These are phyloP conservation scores for Ornithorhynchus anatinus DNA, from an alignment of 2,113 vertebrate genomes.

Conservation along the genomic window DNA sequence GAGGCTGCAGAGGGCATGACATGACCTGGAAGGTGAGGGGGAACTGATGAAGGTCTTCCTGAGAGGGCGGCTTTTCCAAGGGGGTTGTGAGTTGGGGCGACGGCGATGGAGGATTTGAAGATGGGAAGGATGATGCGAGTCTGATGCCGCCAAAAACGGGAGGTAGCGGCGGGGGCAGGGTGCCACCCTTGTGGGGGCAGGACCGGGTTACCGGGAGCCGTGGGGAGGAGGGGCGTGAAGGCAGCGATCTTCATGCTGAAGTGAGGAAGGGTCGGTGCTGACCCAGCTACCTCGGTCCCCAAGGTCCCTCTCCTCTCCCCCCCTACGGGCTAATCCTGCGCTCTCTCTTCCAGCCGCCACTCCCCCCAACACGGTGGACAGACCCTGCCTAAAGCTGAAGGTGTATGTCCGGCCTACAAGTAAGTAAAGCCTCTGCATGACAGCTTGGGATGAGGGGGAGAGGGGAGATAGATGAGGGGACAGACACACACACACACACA, in stretches of 20 bases:
- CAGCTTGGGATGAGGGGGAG: neutral
- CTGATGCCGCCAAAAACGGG: no score
- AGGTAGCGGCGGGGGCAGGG: neutral
- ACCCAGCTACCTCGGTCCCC: neutral
- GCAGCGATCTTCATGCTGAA: no score
- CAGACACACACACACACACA: no score
- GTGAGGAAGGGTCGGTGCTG: no score
- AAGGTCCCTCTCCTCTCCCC: neutral
- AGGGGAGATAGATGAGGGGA: neutral
- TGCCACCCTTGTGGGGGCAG: neutral
- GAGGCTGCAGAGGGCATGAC: no score
- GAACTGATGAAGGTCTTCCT: no score
- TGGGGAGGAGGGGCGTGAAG: neutral
- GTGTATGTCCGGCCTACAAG: slow-evolving; percentile 90
- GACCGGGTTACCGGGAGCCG: neutral
- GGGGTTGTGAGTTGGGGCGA: no score
- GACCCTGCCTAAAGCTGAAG: slow-evolving; percentile 89
- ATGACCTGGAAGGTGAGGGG: no score
- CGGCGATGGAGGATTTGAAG: no score
- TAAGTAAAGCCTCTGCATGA: slow-evolving; percentile 53
- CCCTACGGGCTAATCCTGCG: neutral
- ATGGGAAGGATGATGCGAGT: no score
- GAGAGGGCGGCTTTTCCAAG: no score
- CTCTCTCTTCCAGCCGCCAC: slow-evolving; percentile 79
- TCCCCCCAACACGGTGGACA: slow-evolving; percentile 83